Conservation (phyloP, 2,888 invertebrate species). For the Spilosoma lubricipeda region DNA sequence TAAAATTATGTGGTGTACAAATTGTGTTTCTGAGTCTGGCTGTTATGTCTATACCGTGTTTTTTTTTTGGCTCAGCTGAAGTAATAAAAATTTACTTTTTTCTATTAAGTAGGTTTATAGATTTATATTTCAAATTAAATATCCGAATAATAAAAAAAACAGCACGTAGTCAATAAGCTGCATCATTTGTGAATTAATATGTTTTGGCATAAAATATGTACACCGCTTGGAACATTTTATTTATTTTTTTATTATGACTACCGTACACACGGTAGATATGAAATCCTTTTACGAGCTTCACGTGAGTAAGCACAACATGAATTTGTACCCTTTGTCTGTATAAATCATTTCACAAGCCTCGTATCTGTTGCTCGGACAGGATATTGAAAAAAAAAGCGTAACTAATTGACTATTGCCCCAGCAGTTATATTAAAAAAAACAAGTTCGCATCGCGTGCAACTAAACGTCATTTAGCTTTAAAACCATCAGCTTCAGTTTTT, state of each 20-base stretch:
- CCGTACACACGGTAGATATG: not conserved
- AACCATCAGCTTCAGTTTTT: slow-evolving; percentile 49
- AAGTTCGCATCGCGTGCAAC: slow-evolving; percentile 42
- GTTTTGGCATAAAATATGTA: slow-evolving; percentile 5
- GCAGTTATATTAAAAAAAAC: slow-evolving; percentile 35
- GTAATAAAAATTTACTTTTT: not conserved
- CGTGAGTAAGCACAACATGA: not conserved
- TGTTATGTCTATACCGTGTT: too few relatives aligned
- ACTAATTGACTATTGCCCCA: slow-evolving; percentile 18
- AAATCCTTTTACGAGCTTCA: not conserved
- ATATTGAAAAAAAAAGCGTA: not conserved
- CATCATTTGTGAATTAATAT: not conserved
- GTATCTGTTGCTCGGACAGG: not conserved
- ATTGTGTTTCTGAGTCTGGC: too few relatives aligned
- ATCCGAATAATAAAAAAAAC: not conserved
- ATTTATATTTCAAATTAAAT: not conserved
- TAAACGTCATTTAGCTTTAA: slow-evolving; percentile 46
- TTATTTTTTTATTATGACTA: slow-evolving; percentile 2
- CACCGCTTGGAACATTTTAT: not conserved
- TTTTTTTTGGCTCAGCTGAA: not conserved
- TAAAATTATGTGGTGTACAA: too few relatives aligned
- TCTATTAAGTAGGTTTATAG: not conserved
- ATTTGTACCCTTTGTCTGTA: not conserved
- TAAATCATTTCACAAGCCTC: not conserved
- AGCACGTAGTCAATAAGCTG: not conserved